Conservation (phyloP, 2,113 vertebrate species). For the Microtus oregoni region DNA sequence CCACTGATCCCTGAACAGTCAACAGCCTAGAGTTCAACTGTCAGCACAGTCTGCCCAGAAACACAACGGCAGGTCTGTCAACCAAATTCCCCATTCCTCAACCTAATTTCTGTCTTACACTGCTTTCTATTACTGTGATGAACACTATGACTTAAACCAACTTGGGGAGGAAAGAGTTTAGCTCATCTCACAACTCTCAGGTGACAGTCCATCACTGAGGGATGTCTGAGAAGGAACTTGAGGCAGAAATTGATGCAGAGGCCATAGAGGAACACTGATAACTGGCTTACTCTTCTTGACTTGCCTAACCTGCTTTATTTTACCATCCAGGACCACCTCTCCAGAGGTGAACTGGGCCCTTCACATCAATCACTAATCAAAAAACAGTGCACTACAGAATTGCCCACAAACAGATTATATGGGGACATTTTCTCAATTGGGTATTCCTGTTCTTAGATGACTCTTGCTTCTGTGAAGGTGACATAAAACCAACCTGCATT, state of each 20-base stretch:
- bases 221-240: not conserved
- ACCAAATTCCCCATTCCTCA: not conserved
- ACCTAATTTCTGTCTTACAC: not conserved
- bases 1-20: not conserved
- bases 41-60: not conserved
- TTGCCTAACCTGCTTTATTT: not conserved
- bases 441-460: not conserved
- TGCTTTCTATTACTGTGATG: not conserved
- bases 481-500: not conserved
- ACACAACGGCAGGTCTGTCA: not conserved
- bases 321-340: not conserved
- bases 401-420: not conserved
- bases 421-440: not conserved
- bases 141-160: not conserved
- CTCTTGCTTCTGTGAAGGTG: not conserved
- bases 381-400: not conserved
- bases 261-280: not conserved
- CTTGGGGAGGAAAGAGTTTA: too few relatives aligned
- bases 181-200: not conserved
- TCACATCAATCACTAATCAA: not conserved
- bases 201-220: not conserved
- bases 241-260: not conserved
- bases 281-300: not conserved
- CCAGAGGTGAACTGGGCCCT: not conserved
- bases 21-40: not conserved